Evolutionary conservation across 2,888 invertebrate species (phyloP), one percentile per base, ranked within the genome.

Genomic region (Nemotelus nigrinus): DNA sequence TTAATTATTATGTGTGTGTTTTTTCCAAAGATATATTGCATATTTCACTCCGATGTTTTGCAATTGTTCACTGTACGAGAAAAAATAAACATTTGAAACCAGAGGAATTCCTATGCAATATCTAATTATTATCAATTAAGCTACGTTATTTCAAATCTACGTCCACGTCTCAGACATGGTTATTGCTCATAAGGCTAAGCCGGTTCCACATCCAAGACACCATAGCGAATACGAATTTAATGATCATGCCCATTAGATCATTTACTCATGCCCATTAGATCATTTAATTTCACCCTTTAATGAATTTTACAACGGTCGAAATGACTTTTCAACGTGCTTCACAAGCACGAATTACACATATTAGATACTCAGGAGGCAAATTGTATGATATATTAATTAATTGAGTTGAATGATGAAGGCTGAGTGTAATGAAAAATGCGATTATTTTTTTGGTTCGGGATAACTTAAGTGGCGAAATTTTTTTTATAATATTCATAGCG

Each of bases 331-430:
- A 25, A 25, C 25, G 25, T 25, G 25, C 25, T 25, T 25, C 25
- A 25, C 25, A 25, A 25, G 25, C 25, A 25, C 25, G 25, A 25
- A 25, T 25, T 25, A 25, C 25, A 25, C 25, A 25, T 25, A 25
- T 25, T 25, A 25, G 25, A 25, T 25, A 25, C 25, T 25, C 25
- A 25, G 25, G 25, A 25, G 47, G 65, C 45, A 65, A 65, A 65
- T 65, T 45, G n/a, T n/a, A 43, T 65, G 65, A 65, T 65, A n/a
- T 39, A 65, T 65, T 45, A 47, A 47, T 65, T 39, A 65, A 45
- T 65, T 63, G 7, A 7, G 1, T 25, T 4, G 47, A 65, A 5
- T 43, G 10, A 45, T 65, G 25, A 25, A 45, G 3, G 65, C 50
- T 45, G n/a, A 65, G 25, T 45, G n/a, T 65, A 45, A 65, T 4